Evolutionary conservation across 1,140 invertebrate genomes (phyloP).

Genomic region (Diabrotica virgifera): DNA sequence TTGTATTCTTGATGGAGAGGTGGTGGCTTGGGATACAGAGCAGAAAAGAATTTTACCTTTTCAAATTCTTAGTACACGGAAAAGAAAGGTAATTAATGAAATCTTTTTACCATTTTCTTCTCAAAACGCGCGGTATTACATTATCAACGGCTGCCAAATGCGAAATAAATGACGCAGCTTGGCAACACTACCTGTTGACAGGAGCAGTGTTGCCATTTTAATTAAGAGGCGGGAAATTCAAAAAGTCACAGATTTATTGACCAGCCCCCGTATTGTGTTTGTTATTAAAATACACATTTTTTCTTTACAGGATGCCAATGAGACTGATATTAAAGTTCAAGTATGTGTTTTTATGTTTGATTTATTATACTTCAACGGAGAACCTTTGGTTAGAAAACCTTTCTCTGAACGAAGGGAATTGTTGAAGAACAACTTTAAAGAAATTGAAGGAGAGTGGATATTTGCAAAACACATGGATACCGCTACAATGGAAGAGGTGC

Average conservation of each 20-base stretch:
- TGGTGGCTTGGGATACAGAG: constrained; percentile 92
- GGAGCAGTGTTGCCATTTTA: no score
- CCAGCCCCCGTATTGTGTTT: no score
- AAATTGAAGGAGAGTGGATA: constrained; percentile 78
- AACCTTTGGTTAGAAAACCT: constrained; percentile 77
- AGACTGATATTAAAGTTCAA: constrained; percentile 91
- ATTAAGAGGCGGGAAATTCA: no score
- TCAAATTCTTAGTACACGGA: constrained; percentile 93
- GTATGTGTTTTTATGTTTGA: constrained; percentile 99
- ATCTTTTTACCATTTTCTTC: no score
- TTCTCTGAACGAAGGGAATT: constrained; percentile 74
- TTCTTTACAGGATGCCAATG: constrained; percentile 71
- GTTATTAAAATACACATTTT: not conserved
- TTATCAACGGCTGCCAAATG: no score
- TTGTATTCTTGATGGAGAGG: constrained; percentile 95
- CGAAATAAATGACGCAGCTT: no score
- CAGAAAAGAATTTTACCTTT: constrained; percentile 94
- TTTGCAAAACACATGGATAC: constrained; percentile 87
- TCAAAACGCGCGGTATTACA: no score
- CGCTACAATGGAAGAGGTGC: constrained; percentile 86
- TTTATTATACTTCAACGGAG: constrained; percentile 91
- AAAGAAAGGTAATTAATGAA: constrained; percentile 73
- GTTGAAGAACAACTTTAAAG: constrained; percentile 72
- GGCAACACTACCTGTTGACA: no score
- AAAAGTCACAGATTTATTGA: no score